Evolutionary conservation across 2,888 invertebrate species (phyloP).

Genomic region (Glaucopsyche alexis): DNA sequence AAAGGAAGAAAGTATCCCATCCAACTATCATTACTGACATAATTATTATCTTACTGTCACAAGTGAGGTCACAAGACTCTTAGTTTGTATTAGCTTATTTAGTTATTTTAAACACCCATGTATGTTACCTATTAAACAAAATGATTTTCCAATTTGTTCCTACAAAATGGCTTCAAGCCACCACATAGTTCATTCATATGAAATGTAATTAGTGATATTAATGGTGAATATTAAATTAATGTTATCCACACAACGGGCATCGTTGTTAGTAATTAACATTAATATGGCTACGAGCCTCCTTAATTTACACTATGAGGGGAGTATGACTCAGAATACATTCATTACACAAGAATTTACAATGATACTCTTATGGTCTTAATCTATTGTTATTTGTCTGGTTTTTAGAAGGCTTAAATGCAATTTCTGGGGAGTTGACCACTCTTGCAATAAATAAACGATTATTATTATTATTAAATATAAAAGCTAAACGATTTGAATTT

Average conservation of each 20-base stretch:
- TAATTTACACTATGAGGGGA: slow-evolving; percentile 37
- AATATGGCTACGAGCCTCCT: slow-evolving; percentile 41
- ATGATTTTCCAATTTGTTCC: background rate
- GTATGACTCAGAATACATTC: slow-evolving; percentile 36
- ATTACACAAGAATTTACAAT: slow-evolving; percentile 26
- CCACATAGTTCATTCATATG: background rate
- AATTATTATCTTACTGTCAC: no score
- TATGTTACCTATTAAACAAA: background rate
- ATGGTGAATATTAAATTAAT: slow-evolving; percentile 35
- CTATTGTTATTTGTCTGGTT: background rate
- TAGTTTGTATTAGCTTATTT: background rate
- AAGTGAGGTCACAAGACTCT: no score
- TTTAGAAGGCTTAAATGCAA: background rate
- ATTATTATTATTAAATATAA: no score
- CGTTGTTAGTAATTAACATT: slow-evolving; percentile 41
- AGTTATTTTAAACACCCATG: background rate
- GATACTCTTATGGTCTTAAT: slow-evolving; percentile 18
- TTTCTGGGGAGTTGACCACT: no score
- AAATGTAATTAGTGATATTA: slow-evolving; percentile 26
- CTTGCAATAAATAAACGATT: no score
- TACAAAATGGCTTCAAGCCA: slow-evolving; percentile 1
- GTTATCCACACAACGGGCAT: slow-evolving; percentile 35
- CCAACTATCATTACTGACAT: no score
- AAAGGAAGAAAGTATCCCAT: no score
- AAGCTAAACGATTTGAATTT: no score